Evolutionary conservation across 2,113 vertebrate genomes (phyloP).

Genomic region (Microcebus jonahi): DNA sequence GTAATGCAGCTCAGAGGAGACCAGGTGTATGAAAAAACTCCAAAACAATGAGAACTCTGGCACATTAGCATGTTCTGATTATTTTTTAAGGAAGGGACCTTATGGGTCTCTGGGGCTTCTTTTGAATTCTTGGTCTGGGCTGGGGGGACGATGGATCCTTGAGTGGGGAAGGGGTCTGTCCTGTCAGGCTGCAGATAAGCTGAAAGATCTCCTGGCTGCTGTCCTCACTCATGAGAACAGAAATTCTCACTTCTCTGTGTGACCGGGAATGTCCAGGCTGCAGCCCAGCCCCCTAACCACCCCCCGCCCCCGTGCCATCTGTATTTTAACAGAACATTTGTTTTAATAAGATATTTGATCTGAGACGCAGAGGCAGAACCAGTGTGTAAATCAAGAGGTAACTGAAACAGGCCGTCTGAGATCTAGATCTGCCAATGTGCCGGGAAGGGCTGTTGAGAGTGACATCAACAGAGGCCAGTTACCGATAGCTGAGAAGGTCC

Average conservation of each 20-base stretch:
- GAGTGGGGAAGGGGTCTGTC: neutral
- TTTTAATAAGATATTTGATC: slow-evolving; percentile 62
- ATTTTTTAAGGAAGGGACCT: neutral
- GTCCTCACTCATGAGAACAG: slow-evolving; percentile 36
- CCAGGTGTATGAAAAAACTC: neutral
- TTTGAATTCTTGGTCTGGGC: neutral
- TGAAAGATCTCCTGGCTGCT: slow-evolving; percentile 16
- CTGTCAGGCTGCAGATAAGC: neutral
- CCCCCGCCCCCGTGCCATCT: neutral
- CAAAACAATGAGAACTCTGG: neutral
- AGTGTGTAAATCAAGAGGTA: neutral
- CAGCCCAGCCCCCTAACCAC: neutral
- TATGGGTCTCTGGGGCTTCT: neutral
- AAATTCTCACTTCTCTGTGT: neutral
- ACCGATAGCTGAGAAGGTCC: slow-evolving; percentile 54
- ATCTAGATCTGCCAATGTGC: neutral
- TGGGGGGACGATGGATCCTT: neutral
- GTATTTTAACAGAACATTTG: slow-evolving; percentile 62
- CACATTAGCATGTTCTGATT: neutral
- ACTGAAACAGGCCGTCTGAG: neutral
- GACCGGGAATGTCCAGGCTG: rapidly evolving
- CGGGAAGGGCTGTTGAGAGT: neutral
- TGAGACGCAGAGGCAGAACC: neutral
- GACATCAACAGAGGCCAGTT: slow-evolving; percentile 48
- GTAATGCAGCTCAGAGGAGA: neutral